Evolutionary conservation across 2,113 vertebrate genomes (phyloP), one percentile per base, ranked within the genome.

Genomic region (Steatornis caripensis): DNA sequence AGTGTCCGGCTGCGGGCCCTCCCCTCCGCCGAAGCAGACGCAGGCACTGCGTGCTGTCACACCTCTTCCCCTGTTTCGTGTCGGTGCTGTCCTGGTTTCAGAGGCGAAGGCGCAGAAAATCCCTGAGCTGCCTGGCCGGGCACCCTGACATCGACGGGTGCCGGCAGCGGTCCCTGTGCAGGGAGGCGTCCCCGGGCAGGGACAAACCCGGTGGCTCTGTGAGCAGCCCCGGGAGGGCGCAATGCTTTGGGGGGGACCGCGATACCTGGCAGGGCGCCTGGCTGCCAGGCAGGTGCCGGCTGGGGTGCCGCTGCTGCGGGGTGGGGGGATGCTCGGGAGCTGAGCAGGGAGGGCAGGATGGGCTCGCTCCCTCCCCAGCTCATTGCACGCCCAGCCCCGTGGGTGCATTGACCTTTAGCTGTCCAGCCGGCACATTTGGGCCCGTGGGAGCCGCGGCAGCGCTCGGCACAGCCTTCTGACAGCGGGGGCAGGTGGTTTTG

Each of bases 11-110:
- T 2, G 8, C 2, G 8, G 39, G 9, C 2, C 51, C 5, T 45
- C 26, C 36, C 23, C 72, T 7, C 23, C 0, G 2, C 27, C 1
- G 5, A 27, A 18, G 22, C 1, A 1, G 37, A 16, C 0, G 0
- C 21, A 3, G 34, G 17, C 1, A 0, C 32, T 0, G 0, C 4
- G 3, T 43, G 39, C 72, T 74, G 46, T 29, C 45, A 14, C 69
- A 1, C 39, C 62, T 55, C 2, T 0, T 45, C n/a, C 72, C 43
- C 39, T 2, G 1, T 23, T 29, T 58, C n/a, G 16, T 48, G 45
- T 83, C 4, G 0, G 15, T 7, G 30, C 61, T 80, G 49, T 24
- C 90, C 86, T 89, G 39, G 26, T 91, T 90, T 80, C 6, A 34
- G 57, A 51, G 54, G 60, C 26, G 10, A 77, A 43, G 51, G 61